phyloP scores from a whole-genome alignment of 2,113 vertebrate genomes.

The Blennius ocellaris region DNA sequence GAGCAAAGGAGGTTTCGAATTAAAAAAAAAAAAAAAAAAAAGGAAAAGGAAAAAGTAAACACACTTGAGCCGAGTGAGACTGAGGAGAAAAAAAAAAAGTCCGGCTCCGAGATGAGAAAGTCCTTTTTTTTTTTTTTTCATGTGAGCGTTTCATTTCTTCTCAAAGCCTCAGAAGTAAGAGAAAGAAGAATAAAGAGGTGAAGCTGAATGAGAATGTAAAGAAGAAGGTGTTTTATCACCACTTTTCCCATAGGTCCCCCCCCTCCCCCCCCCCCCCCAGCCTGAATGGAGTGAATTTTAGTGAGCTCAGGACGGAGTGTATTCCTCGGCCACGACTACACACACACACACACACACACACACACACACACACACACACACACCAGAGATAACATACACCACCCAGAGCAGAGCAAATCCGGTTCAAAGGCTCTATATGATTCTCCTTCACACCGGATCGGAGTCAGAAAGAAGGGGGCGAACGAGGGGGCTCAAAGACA shows the following conservation, averaged over 20 bases:
- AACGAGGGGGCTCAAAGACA: slow-evolving; percentile 50
- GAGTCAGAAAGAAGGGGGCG: slow-evolving; percentile 6
- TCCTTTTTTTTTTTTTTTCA: slow-evolving; percentile 32
- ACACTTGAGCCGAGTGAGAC: not conserved
- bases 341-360: not conserved
- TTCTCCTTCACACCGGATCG: slow-evolving; percentile 51
- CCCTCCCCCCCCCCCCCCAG: slow-evolving; percentile 11
- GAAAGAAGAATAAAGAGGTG: not conserved
- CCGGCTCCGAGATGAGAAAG: slow-evolving; percentile 1
- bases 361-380: slow-evolving; percentile 9
- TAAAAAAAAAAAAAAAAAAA: not conserved
- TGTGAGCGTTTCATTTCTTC: slow-evolving; percentile 45
- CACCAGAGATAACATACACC: slow-evolving; percentile 41
- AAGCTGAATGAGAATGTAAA: slow-evolving; percentile 31
- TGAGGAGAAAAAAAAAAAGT: no score
- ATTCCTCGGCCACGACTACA: slow-evolving; percentile 2
- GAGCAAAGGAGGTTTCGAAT: not conserved
- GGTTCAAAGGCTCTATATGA: slow-evolving; percentile 58
- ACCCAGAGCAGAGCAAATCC: slow-evolving; percentile 29
- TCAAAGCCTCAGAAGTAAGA: slow-evolving; percentile 24
- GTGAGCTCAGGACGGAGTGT: slow-evolving; percentile 45
- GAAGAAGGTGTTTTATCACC: slow-evolving; percentile 56
- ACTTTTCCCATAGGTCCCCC: slow-evolving; percentile 37
- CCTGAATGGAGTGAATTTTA: slow-evolving; percentile 35
- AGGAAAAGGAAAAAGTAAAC: slow-evolving; percentile 8